Evolutionary conservation across 2,888 invertebrate genomes (phyloP).

Genomic region (Heliconius charithonia): DNA sequence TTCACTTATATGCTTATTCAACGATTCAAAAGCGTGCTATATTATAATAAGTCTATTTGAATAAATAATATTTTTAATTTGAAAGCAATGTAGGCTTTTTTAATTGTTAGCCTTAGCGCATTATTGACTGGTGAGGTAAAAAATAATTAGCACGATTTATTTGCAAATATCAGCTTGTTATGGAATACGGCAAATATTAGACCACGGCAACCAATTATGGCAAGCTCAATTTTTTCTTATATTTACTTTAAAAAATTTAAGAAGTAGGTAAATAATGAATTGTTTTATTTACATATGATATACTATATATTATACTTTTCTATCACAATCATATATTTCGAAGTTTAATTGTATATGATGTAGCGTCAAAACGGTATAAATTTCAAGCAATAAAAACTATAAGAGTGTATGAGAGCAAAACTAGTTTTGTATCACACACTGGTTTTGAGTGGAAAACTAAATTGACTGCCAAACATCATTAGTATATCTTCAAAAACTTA

Average conservation of each 20-base stretch:
- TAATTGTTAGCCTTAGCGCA: no score
- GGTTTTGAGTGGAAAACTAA: neutral
- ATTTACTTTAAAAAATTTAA: neutral
- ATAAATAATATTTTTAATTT: no score
- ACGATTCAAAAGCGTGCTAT: no score
- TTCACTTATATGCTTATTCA: no score
- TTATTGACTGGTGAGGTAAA: no score
- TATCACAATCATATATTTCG: neutral
- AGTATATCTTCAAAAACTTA: neutral
- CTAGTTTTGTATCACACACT: neutral
- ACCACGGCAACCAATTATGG: neutral
- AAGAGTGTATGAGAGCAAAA: neutral
- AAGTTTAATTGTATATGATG: neutral
- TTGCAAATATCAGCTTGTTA: neutral
- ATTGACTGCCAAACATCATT: neutral
- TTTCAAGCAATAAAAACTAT: neutral
- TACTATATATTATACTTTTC: neutral
- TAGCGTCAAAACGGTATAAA: neutral
- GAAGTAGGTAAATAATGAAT: neutral
- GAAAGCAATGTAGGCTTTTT: no score
- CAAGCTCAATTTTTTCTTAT: neutral
- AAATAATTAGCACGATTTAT: neutral
- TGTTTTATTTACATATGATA: neutral
- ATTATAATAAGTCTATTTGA: no score
- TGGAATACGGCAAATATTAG: conserved; percentile 1